Evolutionary conservation across 2,113 vertebrate species (phyloP), one percentile per base, ranked within the genome.

Genomic region (Rissa tridactyla): DNA sequence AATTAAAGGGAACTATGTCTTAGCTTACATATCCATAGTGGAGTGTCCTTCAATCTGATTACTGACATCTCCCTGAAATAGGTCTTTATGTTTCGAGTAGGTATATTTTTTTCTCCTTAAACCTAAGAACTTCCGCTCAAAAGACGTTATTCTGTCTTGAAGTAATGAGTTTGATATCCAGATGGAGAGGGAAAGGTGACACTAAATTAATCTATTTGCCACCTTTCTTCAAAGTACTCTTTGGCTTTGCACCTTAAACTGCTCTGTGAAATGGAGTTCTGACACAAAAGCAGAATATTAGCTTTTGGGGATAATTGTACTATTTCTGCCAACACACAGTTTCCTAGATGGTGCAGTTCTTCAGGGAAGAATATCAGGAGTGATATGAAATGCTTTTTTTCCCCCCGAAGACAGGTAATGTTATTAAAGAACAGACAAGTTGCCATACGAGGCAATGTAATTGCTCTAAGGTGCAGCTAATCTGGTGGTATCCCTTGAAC

Each of bases 381-480:
- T 1, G 18, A 8, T 60, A 64, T 11, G 15, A 65, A 6, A 4
- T 42, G 38, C 17, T 1, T 0, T n/a, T 34, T 47, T 54, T 3
- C 1, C 22, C 10, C 12, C 32, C 5, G 5, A 47, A 92, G 34
- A 20, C 32, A 26, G 13, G 4, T 68, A 22, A n/a, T 38, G 6
- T 44, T 68, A 22, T 44, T 44, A 44, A 84, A 76, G 13, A 77
- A 17, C 6, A 54, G 32, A 40, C 11, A 58, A 32, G 40, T 5
- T 85, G 30, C 17, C 27, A 22, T 54, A 36, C 20, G 55, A 58
- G 17, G 8, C 26, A 34, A 64, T 3, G 7, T 49, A 88, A 26
- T n/a, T 72, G 3, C 30, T 64, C 17, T 60, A 77, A 79, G 6
- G 12, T 57, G 15, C 18, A 75, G 51, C 61, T 88, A 65, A 60